Evolutionary conservation across 2,888 invertebrate genomes (phyloP).

Genomic region (Nomada fabriciana): DNA sequence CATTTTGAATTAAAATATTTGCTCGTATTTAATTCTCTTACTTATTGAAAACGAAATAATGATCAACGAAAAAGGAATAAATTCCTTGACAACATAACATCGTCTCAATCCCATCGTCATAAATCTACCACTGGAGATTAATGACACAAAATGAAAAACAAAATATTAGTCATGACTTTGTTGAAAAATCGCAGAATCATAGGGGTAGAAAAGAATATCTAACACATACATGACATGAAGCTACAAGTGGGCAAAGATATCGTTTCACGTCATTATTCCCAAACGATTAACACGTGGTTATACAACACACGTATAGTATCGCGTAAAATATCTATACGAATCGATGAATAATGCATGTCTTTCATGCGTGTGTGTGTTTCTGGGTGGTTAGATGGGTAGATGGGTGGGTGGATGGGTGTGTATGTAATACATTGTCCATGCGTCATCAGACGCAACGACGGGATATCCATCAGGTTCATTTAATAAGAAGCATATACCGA

Average conservation of each 20-base stretch:
- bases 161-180: background rate
- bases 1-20: too few relatives aligned
- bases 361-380: background rate
- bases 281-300: slow-evolving; percentile 9
- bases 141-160: too few relatives aligned
- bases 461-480: slow-evolving; percentile 63
- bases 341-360: slow-evolving; percentile 43
- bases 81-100: too few relatives aligned
- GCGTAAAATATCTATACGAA: slow-evolving; percentile 35
- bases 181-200: background rate
- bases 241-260: slow-evolving; percentile 37
- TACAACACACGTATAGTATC: slow-evolving; percentile 12
- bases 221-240: slow-evolving; percentile 22
- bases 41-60: too few relatives aligned
- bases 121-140: too few relatives aligned
- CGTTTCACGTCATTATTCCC: slow-evolving; percentile 33
- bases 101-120: too few relatives aligned
- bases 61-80: too few relatives aligned
- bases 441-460: slow-evolving; percentile 37
- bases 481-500: slow-evolving; percentile 78
- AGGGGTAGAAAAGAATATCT: background rate
- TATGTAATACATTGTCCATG: slow-evolving; percentile 26
- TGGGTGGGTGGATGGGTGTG: background rate
- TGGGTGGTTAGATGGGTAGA: too few relatives aligned
- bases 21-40: too few relatives aligned